Percentiles rank a stretch among this genome's conserved stretches.
phyloP scores from a whole-genome alignment of 2,888 invertebrate species.

The Lagria hirta region DNA sequence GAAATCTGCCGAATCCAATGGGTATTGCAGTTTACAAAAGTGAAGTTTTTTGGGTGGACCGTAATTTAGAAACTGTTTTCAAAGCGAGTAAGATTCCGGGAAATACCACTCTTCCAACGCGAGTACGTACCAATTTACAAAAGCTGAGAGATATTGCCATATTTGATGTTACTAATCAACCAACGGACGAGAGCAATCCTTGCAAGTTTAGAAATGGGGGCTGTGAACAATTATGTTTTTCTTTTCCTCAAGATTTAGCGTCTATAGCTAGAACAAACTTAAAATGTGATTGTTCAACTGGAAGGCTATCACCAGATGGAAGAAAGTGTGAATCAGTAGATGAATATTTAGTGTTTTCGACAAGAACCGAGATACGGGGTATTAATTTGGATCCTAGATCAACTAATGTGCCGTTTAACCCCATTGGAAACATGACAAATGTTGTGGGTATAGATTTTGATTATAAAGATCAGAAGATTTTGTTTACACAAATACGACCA shows the following conservation, averaged over 20 bases:
- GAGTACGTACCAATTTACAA: constrained; percentile 79
- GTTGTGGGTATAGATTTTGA: constrained; percentile 97
- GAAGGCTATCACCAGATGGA: constrained; percentile 66
- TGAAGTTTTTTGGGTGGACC: constrained; percentile 92
- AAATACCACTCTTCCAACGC: constrained; percentile 68
- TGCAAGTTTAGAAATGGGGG: constrained; percentile 78
- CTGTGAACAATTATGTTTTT: constrained; percentile 95
- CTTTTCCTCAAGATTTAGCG: constrained; percentile 71
- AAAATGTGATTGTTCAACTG: constrained; percentile 91
- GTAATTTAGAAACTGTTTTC: constrained; percentile 82
- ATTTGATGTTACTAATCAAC: constrained; percentile 87
- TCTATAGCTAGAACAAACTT: constrained; percentile 58
- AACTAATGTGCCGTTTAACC: constrained; percentile 80
- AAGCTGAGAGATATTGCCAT: constrained; percentile 89
- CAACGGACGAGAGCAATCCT: constrained; percentile 77
- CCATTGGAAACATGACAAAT: constrained; percentile 83
- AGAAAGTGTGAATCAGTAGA: constrained; percentile 78
- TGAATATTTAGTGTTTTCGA: constrained; percentile 91
- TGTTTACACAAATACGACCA: constrained; percentile 92
- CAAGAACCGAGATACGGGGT: constrained; percentile 89
- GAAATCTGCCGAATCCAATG: constrained; percentile 90
- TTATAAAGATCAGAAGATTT: constrained; percentile 79
- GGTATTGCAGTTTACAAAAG: constrained; percentile 84
- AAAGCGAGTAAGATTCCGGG: constrained; percentile 77
- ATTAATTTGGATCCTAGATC: constrained; percentile 84